These are phyloP conservation scores for Sycophila sp. DNA, from an alignment of 1,140 invertebrate genomes.

Conservation along the genomic window DNA sequence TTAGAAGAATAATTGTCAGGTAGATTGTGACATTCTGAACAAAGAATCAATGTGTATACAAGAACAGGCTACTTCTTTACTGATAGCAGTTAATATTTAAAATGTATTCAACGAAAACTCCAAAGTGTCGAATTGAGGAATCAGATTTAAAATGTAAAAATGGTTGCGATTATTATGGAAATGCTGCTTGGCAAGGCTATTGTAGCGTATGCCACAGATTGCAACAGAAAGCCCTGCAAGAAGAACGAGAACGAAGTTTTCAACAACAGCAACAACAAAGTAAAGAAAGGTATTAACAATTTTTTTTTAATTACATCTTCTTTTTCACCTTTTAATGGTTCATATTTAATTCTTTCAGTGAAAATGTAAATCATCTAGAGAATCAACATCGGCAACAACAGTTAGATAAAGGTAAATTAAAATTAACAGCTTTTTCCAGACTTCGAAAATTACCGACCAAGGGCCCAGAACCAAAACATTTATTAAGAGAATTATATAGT, in stretches of 20 bases:
- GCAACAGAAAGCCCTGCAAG: slow-evolving; percentile 66
- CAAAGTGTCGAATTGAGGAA: slow-evolving; percentile 81
- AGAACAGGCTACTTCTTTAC: neutral
- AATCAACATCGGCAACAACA: slow-evolving; percentile 19
- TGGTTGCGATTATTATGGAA: slow-evolving; percentile 96
- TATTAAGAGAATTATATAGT: slow-evolving; percentile 61
- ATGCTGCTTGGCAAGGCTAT: slow-evolving; percentile 95
- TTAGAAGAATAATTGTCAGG: too few species aligned
- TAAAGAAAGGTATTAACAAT: slow-evolving; percentile 51
- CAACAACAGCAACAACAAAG: slow-evolving; percentile 49
- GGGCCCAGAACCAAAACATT: slow-evolving; percentile 65
- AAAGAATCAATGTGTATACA: neutral
- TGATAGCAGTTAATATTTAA: neutral
- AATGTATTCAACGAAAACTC: slow-evolving; percentile 78
- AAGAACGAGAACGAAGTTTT: slow-evolving; percentile 67
- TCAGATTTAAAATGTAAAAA: slow-evolving; percentile 93
- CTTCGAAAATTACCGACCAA: slow-evolving; percentile 37
- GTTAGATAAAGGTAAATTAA: slow-evolving; percentile 28
- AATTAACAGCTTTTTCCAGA: slow-evolving; percentile 32
- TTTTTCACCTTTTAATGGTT: neutral
- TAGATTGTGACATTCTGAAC: neutral
- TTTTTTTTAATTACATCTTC: neutral
- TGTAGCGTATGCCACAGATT: slow-evolving; percentile 92
- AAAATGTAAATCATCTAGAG: slow-evolving; percentile 18
- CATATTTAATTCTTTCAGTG: slow-evolving; percentile 23